phyloP scores from a whole-genome alignment of 1,140 invertebrate genomes.

The Yoshiicerus persimilis region DNA sequence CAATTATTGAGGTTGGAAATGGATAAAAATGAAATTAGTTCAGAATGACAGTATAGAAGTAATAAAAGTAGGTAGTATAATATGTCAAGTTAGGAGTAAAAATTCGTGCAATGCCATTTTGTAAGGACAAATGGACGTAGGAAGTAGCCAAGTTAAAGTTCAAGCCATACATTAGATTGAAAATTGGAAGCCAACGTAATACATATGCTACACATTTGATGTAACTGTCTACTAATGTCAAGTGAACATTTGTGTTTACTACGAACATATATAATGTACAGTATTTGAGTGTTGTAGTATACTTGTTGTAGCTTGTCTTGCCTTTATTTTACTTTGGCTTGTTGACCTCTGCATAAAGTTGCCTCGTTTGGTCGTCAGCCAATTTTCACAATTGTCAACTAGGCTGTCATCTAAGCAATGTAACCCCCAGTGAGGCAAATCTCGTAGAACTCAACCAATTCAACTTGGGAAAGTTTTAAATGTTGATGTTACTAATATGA shows the following conservation, averaged over 20 bases:
- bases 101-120: too few relatives aligned
- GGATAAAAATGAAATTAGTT: too few relatives aligned
- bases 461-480: slow-evolving; percentile 19
- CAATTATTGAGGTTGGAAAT: too few relatives aligned
- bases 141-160: neutral
- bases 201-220: neutral
- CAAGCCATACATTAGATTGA: neutral
- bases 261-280: neutral
- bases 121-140: neutral
- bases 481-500: neutral
- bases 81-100: too few relatives aligned
- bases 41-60: too few relatives aligned
- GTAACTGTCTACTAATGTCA: neutral
- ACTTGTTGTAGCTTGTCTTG: neutral
- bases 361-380: neutral
- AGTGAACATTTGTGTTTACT: neutral
- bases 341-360: neutral
- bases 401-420: neutral
- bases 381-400: slow-evolving; percentile 18
- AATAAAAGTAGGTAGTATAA: too few relatives aligned
- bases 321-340: neutral
- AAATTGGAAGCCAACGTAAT: neutral
- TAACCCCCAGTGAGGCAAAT: neutral
- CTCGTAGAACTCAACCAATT: neutral
- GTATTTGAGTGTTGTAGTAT: neutral